These are phyloP conservation scores for Trichonephila clavipes DNA, from an alignment of 1,140 invertebrate species.

Conservation along the genomic window DNA sequence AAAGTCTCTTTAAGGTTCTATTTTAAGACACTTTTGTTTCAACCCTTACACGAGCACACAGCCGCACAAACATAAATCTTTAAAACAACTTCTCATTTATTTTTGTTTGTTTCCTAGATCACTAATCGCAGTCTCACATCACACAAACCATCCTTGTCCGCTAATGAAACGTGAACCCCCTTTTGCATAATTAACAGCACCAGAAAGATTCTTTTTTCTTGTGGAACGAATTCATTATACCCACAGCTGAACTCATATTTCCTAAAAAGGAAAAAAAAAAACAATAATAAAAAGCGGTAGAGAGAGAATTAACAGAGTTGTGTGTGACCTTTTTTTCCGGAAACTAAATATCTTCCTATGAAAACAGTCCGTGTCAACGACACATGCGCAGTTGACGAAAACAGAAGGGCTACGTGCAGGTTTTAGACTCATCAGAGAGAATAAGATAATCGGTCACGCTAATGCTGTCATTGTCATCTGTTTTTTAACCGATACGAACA, in stretches of 20 bases:
- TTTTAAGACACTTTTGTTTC: too few species aligned
- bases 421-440: not conserved
- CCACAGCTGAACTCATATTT: not conserved
- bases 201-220: not conserved
- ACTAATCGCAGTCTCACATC: not conserved
- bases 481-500: not conserved
- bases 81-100: not conserved
- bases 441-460: not conserved
- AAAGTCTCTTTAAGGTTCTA: too few species aligned
- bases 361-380: not conserved
- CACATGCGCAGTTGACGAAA: constrained; percentile 7
- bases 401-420: not conserved
- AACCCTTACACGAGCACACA: too few species aligned
- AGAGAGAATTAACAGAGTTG: not conserved
- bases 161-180: not conserved
- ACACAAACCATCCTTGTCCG: not conserved
- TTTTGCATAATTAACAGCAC: not conserved
- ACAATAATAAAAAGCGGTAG: too few species aligned
- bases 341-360: not conserved
- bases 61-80: not conserved
- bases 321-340: constrained; percentile 22
- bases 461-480: constrained; percentile 14
- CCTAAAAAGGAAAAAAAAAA: not conserved
- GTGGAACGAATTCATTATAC: not conserved
- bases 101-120: not conserved